Base-by-base conservation (phyloP, 2,888 invertebrate species). In the Agonopterix subpropinquella region DNA sequence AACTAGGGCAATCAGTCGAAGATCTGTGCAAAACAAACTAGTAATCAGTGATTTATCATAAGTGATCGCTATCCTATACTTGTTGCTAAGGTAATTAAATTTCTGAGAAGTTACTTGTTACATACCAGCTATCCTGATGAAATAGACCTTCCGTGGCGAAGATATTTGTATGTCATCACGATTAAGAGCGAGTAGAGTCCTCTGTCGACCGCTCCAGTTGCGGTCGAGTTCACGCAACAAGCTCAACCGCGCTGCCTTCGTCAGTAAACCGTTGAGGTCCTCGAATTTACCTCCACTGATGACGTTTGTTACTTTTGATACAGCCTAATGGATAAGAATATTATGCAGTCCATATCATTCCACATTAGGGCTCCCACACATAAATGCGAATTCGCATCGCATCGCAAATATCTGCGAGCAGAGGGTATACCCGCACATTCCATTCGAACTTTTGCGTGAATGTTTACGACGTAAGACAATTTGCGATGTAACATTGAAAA, bases 121-220 rank as follows among this genome's bases (percentile, higher is more conserved):
- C 39, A 39, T 62, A 86, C 88, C 85, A 52, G 83, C 85, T 55
- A 88, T 83, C 52, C 79, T 74, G 47, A 88, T 87, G 54, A 89
- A 89, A 61, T 88, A 82, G 10, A 89, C 83, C 64, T 84, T 86
- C 41, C 87, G 68, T 10, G 89, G 87, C 1, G 85, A 79, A 10
- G 83, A 78, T 58, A 89, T 84, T 54, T 87, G 85, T 59, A 89
- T 86, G 53, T 89, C 86, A 2, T 79, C 75, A 8, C 69, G 65
- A 4, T 70, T 64, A 1, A 89, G 67, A 1, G 78, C 69, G 43
- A 89, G 59, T 46, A 87, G 62, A 2, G 73, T 54, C 10, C 84
- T 68, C 55, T 86, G 81, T 36, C 72, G 73, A 1, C 76, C 73
- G 44, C 72, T 75, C 85, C 87, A 87, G 56, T 84, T 86, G 5